Base-by-base conservation (phyloP, 2,113 vertebrate genomes). In the Eubucco bourcierii region DNA sequence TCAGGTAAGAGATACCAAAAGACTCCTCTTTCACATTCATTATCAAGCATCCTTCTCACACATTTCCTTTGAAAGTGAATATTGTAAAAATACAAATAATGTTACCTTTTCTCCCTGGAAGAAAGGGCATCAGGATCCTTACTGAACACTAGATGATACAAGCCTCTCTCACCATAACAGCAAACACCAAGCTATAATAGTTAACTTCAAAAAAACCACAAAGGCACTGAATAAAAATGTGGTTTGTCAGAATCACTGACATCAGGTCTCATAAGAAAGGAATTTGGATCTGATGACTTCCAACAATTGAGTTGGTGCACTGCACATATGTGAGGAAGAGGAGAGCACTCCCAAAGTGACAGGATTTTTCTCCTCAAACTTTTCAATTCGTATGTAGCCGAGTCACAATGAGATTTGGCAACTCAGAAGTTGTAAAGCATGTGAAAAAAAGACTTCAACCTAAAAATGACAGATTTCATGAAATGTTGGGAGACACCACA, bases 381-480 rank as follows among this genome's bases (percentile, higher is more conserved):
- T 3, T 18, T 47, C 16, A 53, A 6, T 21, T 66, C 18, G 6
- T 15, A 23, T 2, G 5, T 24, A 3, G 9, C 53, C 3, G 12
- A 74, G 19, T 31, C 14, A 61, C 18, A 65, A 9, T 7, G 18
- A 41, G 25, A 87, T 73, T 28, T 47, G 41, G 4, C 37, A 61
- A 70, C 28, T 56, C 3, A 7, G 19, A 82, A 12, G 11, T 8
- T 2, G 1, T 28, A 59, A 50, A 59, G 12, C 6, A 47, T 52
- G 56, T 2, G 3, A 67, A 37, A 15, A 23, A 84, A 8, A 34
- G 21, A 63, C 20, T 15, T 50, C 7, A 23, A 81, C 7, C 27
- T 24, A 37, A 8, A 82, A 79, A 60, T 8, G 0, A 60, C 3
- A 9, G 10, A 71, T 39, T 81, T 81, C 3, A 41, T 27, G 0